phyloP scores from a whole-genome alignment of 1,140 invertebrate genomes.

The Drosophila simulans region DNA sequence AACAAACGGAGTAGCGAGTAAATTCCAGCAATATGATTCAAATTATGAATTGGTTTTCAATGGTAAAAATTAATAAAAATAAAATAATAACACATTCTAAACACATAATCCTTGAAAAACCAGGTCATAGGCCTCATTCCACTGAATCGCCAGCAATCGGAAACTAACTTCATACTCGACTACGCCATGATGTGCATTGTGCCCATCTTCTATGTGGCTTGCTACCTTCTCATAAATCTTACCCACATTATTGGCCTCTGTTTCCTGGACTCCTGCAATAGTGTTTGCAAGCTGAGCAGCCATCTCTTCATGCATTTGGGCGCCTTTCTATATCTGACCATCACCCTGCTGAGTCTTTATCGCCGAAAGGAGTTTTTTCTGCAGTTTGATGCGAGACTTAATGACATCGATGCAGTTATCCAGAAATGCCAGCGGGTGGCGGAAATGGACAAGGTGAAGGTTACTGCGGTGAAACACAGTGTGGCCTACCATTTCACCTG shows the following conservation, averaged over 20 bases:
- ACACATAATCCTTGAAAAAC: neutral
- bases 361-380: conserved; percentile 73
- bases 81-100: neutral
- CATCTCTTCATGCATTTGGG: conserved; percentile 71
- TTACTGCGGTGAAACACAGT: conserved; percentile 51
- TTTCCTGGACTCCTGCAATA: conserved; percentile 55
- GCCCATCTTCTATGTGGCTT: conserved; percentile 65
- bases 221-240: conserved; percentile 59
- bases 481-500: conserved; percentile 72
- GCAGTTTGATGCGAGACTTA: conserved; percentile 63
- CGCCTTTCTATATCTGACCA: conserved; percentile 68
- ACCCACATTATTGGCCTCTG: conserved; percentile 28
- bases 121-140: conserved; percentile 76
- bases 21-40: conserved; percentile 59
- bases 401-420: conserved; percentile 65
- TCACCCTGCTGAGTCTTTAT: conserved; percentile 62
- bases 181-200: conserved; percentile 71
- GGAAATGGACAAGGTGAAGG: conserved; percentile 56
- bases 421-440: conserved; percentile 57
- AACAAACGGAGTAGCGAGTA: conserved; percentile 1
- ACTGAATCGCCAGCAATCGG: conserved; percentile 55
- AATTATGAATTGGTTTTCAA: conserved; percentile 71
- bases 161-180: conserved; percentile 53
- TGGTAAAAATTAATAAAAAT: conserved; percentile 28
- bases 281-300: conserved; percentile 68